Percentiles rank a stretch among this genome's conserved stretches.
phyloP scores from a whole-genome alignment of 2,113 vertebrate species.

The Dipodomys merriami region DNA sequence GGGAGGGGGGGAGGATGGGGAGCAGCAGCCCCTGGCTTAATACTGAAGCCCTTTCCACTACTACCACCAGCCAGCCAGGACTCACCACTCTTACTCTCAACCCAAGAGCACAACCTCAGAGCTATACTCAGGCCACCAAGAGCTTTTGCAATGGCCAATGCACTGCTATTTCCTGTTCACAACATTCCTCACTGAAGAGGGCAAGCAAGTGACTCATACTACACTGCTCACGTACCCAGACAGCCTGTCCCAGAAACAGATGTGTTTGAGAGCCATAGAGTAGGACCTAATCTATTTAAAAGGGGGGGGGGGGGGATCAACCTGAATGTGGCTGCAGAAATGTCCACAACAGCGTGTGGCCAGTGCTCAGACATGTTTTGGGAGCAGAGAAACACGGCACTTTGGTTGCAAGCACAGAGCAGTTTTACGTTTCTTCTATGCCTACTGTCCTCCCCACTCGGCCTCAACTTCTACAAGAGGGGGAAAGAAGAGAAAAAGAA shows the following conservation, averaged over 20 bases:
- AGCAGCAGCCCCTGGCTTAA: slow-evolving; percentile 69
- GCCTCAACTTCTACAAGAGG: slow-evolving; percentile 29
- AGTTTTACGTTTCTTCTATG: slow-evolving; percentile 69
- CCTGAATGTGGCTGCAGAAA: slow-evolving; percentile 67
- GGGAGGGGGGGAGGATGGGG: slow-evolving; percentile 80
- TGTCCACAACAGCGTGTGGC: slow-evolving; percentile 36
- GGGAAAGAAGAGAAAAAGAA: background rate
- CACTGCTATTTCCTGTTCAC: background rate
- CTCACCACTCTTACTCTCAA: slow-evolving; percentile 65
- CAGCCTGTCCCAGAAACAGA: slow-evolving; percentile 56
- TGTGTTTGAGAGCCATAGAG: slow-evolving; percentile 28
- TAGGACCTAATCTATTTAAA: background rate
- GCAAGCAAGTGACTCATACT: slow-evolving; percentile 38
- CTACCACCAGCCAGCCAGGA: slow-evolving; percentile 57
- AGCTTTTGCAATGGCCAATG: background rate
- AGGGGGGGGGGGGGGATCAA: background rate
- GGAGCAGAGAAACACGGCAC: background rate
- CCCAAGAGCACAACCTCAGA: slow-evolving; percentile 72
- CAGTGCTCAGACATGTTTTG: slow-evolving; percentile 70
- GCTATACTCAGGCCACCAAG: slow-evolving; percentile 59
- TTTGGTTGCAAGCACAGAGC: slow-evolving; percentile 78
- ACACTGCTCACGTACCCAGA: slow-evolving; percentile 61
- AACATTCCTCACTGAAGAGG: slow-evolving; percentile 40
- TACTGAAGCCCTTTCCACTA: slow-evolving; percentile 67
- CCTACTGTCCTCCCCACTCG: slow-evolving; percentile 51